A percentile compares a stretch with the other conserved stretches of the same genome.
Evolutionary conservation across 2,113 vertebrate genomes (phyloP).

Genomic region (Ceyx cyanopectus): DNA sequence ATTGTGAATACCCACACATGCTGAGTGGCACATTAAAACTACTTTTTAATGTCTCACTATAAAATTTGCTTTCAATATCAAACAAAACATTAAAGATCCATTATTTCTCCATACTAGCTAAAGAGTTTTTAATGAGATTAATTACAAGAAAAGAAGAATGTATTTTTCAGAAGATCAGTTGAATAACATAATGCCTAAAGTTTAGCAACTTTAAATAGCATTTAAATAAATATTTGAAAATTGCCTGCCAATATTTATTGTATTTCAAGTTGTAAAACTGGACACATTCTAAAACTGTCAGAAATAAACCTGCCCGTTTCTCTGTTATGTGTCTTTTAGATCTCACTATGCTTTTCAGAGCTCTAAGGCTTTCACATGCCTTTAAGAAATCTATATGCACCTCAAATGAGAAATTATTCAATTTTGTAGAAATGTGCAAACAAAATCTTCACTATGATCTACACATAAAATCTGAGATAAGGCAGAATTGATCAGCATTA

Average conservation of each 20-base stretch:
- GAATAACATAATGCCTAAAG: slow-evolving; percentile 19
- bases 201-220: slow-evolving; percentile 49
- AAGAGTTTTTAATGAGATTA: slow-evolving; percentile 74
- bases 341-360: background rate
- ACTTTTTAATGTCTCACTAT: slow-evolving; percentile 64
- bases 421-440: background rate
- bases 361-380: background rate
- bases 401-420: background rate
- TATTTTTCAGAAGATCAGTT: slow-evolving; percentile 51
- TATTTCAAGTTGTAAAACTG: background rate
- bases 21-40: slow-evolving; percentile 50
- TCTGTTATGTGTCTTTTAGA: background rate
- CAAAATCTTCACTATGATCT: background rate
- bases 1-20: background rate
- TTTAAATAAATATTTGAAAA: too few species aligned
- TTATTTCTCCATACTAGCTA: slow-evolving; percentile 66
- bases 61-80: slow-evolving; percentile 70
- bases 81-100: slow-evolving; percentile 74
- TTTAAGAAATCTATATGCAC: background rate
- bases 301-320: background rate
- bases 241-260: background rate
- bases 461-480: background rate
- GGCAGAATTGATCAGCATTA: background rate
- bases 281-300: background rate
- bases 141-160: slow-evolving; percentile 51